These are phyloP conservation scores for Nematopogon swammerdamellus DNA, from an alignment of 2,888 invertebrate species.

Conservation along the genomic window DNA sequence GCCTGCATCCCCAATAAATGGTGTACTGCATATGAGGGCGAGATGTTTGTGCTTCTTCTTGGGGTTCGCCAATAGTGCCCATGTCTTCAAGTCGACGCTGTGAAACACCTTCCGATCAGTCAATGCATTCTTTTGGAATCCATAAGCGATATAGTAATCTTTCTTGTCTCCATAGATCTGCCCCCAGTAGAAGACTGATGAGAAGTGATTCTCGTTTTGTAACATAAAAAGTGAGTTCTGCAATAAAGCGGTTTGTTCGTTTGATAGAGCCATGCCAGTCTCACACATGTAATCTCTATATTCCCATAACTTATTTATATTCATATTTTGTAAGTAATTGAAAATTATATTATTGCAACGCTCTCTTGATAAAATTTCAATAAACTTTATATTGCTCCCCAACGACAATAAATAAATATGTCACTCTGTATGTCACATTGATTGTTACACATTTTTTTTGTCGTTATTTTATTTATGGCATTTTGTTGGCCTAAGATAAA, in stretches of 20 bases:
- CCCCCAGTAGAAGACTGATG: slow-evolving; percentile 82
- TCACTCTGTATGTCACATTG: too few species aligned
- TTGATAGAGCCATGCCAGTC: slow-evolving; percentile 67
- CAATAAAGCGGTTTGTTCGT: slow-evolving; percentile 68
- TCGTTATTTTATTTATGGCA: too few species aligned
- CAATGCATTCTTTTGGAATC: slow-evolving; percentile 71
- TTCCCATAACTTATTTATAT: slow-evolving; percentile 46
- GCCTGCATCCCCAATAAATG: slow-evolving; percentile 52
- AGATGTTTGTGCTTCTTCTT: slow-evolving; percentile 41
- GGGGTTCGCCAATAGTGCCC: slow-evolving; percentile 52
- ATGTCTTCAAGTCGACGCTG: slow-evolving; percentile 67
- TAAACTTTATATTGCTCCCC: too few species aligned
- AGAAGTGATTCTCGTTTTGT: slow-evolving; percentile 82
- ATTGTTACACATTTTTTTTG: too few species aligned
- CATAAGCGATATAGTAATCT: slow-evolving; percentile 84
- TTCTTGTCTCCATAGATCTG: slow-evolving; percentile 70
- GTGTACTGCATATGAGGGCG: slow-evolving; percentile 36
- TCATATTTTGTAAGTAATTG: too few species aligned
- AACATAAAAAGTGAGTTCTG: slow-evolving; percentile 76
- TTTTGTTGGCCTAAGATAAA: too few species aligned
- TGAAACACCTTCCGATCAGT: slow-evolving; percentile 74
- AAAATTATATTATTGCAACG: too few species aligned
- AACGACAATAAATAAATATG: too few species aligned
- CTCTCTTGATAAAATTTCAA: too few species aligned
- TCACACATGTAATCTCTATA: slow-evolving; percentile 41